Conservation (phyloP, 37 sponge, comb jelly and placozoan genomes). For the Eunapius fragilis region DNA sequence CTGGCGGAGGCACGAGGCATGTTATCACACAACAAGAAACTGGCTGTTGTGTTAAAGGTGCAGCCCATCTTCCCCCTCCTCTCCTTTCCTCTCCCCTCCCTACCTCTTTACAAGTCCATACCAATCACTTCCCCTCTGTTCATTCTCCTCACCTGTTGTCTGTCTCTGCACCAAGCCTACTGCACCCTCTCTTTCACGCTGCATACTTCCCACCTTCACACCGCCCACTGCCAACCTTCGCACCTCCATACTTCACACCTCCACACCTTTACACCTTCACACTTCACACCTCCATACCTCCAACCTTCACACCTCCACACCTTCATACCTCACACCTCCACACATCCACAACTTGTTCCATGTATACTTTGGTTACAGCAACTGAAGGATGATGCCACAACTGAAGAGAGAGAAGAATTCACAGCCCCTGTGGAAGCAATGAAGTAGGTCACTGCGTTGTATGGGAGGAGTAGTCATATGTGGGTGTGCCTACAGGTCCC, state of each 20-base stretch:
- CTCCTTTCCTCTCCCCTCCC: not conserved
- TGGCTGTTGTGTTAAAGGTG: not conserved
- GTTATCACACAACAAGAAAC: not conserved
- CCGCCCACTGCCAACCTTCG: not conserved
- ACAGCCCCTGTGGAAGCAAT: conserved; percentile 64
- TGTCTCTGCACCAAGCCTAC: not conserved
- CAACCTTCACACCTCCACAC: not conserved
- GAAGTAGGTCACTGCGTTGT: conserved; percentile 37
- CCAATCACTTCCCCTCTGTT: not conserved
- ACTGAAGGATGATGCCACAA: conserved; percentile 50
- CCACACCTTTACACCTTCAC: not conserved
- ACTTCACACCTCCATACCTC: not conserved
- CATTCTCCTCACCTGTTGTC: not conserved
- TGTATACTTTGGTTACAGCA: conserved; percentile 19
- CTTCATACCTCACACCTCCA: not conserved
- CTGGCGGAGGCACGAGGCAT: not conserved
- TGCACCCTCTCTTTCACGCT: not conserved
- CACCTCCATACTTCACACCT: too few species aligned
- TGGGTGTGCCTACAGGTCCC: conserved; percentile 22
- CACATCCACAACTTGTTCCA: too few species aligned
- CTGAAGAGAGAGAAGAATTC: conserved; percentile 62
- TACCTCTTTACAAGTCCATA: not conserved
- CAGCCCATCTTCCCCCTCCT: not conserved
- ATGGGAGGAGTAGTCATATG: not conserved
- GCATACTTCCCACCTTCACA: not conserved